Conservation (phyloP, 2,888 invertebrate species). For the Trachelus iudaicus region DNA sequence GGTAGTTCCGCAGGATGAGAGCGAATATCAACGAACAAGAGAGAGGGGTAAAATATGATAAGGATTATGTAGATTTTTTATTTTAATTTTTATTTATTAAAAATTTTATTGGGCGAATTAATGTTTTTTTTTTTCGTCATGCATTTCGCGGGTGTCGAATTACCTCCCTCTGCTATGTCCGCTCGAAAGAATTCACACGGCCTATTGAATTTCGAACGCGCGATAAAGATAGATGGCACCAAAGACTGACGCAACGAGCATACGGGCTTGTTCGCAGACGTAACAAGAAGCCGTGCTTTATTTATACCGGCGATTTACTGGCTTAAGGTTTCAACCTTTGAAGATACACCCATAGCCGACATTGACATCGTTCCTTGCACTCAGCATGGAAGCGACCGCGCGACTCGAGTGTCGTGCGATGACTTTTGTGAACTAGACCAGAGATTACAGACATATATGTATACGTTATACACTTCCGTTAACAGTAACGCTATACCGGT, state of each 20-base stretch:
- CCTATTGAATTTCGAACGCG: neutral
- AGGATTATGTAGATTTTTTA: neutral
- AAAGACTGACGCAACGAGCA: neutral
- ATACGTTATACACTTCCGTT: neutral
- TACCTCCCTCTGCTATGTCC: neutral
- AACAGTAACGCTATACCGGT: neutral
- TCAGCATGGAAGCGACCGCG: neutral
- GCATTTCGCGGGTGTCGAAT: neutral
- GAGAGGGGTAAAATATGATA: neutral
- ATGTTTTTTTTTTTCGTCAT: neutral
- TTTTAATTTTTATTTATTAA: neutral
- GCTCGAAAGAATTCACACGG: neutral
- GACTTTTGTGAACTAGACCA: neutral
- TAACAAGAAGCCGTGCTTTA: neutral
- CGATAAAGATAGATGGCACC: neutral
- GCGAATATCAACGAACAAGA: neutral
- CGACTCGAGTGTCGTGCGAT: neutral
- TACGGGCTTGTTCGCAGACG: neutral
- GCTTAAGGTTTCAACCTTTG: slow-evolving; percentile 1
- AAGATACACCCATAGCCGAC: neutral
- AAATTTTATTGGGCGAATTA: too few relatives aligned
- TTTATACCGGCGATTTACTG: slow-evolving; percentile 2
- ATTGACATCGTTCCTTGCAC: neutral
- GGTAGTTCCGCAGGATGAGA: neutral
- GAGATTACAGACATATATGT: neutral